These are phyloP conservation scores for Netelia inedita DNA, from an alignment of 2,888 invertebrate genomes.

Conservation along the genomic window DNA sequence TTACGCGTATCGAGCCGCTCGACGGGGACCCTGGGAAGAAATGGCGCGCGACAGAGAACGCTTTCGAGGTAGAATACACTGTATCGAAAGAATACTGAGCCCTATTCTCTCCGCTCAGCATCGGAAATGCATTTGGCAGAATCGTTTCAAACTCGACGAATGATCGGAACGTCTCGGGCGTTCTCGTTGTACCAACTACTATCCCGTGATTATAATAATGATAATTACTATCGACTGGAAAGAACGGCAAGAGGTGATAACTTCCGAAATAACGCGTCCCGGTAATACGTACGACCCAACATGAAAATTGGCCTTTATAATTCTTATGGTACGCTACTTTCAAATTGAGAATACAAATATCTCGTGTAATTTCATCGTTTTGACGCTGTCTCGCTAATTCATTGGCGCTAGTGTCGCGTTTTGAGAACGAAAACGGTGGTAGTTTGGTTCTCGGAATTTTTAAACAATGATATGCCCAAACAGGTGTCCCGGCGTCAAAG, in stretches of 20 bases:
- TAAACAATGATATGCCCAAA: conserved; percentile 26
- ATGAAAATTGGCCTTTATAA: conserved; percentile 13
- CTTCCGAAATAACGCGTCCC: background rate
- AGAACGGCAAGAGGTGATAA: background rate
- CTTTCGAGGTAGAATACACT: conserved; percentile 85
- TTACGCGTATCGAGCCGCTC: conserved; percentile 86
- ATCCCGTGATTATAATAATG: background rate
- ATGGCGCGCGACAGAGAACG: conserved; percentile 86
- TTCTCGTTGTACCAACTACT: conserved; percentile 15
- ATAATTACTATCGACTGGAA: background rate
- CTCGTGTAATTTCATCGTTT: conserved; percentile 47
- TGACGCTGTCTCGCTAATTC: conserved; percentile 31
- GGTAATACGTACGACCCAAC: background rate
- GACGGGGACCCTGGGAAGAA: conserved; percentile 87
- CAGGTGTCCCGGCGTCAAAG: background rate
- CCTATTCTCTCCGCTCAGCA: conserved; percentile 85
- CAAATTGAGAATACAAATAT: conserved; percentile 1
- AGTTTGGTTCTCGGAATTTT: conserved; percentile 9
- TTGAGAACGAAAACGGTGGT: background rate
- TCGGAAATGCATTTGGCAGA: conserved; percentile 84
- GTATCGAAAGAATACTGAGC: conserved; percentile 82
- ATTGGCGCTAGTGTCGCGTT: background rate
- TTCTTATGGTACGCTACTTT: background rate
- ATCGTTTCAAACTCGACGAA: conserved; percentile 81
- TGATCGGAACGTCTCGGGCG: conserved; percentile 1